Evolutionary conservation across 2,888 invertebrate genomes (phyloP), one percentile per base, ranked within the genome.

Genomic region (Cheilosia vernalis): DNA sequence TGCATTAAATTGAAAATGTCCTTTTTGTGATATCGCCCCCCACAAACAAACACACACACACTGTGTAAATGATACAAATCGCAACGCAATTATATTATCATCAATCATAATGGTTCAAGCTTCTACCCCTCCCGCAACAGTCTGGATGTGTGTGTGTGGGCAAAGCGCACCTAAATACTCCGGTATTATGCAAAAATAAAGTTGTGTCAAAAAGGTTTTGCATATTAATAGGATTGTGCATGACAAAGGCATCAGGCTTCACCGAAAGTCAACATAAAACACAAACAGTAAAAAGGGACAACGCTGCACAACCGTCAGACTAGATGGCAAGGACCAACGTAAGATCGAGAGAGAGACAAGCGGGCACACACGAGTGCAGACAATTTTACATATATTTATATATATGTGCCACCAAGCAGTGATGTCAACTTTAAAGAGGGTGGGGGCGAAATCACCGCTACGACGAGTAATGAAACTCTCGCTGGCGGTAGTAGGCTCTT

Each of bases 31-130:
- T 60, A 55, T 70, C 19, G 17, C 42, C 42, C 5, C 27, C n/a
- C 30, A 30, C 30, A 30, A 9, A 6, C 6, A 9, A 2, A 9
- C 30, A 9, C 27, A 42, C 10, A 33, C 10, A 33, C 17, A 17
- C 2, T 17, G 21, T 27, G 44, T 5, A 56, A n/a, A 9, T 24
- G 73, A 49, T 24, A 55, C 42, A 44, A 49, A 51, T 51, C 72
- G 63, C 64, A 67, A 72, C 60, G 81, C 81, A 77, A 85, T 85
- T 80, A 85, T 85, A 81, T 81, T 81, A 77, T 81, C 85, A 85
- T 85, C 85, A 81, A 85, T 85, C 85, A 85, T 77, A 81, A 79
- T 69, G 66, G 49, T 49, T 56, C 60, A 44, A 66, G 47, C 72
- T 58, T 70, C 56, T 42, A 58, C 66, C 51, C 60, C 60, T 56